Evolutionary conservation across 2,797 vertebrate genomes (phyloP).

Genomic region (Limnodromus scolopaceus): DNA sequence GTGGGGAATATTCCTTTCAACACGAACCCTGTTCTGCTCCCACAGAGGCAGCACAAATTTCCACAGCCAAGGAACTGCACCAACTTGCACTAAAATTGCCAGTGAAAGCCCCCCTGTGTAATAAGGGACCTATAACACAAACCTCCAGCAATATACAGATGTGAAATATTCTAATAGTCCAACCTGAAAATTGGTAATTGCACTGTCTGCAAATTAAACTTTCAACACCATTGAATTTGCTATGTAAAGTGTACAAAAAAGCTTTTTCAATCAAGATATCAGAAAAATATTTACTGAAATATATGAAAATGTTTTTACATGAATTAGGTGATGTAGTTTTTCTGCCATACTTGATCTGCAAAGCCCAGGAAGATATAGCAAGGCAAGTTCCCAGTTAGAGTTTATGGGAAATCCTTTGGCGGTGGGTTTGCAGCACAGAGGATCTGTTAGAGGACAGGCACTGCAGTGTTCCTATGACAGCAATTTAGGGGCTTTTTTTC

Average conservation of each 20-base stretch:
- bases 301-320: background rate
- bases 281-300: background rate
- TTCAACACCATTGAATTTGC: background rate
- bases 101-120: background rate
- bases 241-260: background rate
- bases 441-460: background rate
- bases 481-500: background rate
- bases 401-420: background rate
- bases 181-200: background rate
- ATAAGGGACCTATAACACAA: background rate
- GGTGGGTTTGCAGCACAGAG: background rate
- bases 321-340: background rate
- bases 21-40: background rate
- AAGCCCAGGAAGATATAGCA: background rate
- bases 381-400: background rate
- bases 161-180: background rate
- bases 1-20: background rate
- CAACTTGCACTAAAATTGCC: background rate
- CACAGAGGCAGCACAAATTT: background rate
- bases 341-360: background rate
- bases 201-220: background rate
- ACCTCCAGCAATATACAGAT: background rate
- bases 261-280: background rate
- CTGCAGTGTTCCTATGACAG: background rate
- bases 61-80: background rate